Evolutionary conservation across 2,113 vertebrate genomes (phyloP).

Genomic region (Antechinus flavipes): DNA sequence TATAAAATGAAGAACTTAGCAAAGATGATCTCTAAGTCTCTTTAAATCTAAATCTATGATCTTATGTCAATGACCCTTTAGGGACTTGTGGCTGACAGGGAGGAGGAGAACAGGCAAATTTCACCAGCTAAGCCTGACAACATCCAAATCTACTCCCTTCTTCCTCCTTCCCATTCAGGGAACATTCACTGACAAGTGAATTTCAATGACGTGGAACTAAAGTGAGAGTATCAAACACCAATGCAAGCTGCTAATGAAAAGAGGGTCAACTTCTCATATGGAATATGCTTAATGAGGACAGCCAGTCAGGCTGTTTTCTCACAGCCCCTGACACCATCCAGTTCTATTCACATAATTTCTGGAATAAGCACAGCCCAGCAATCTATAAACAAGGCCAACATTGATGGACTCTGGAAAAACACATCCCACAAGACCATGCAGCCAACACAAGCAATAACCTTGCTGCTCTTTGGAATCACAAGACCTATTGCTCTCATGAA

Average conservation of each 20-base stretch:
- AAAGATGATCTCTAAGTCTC: not conserved
- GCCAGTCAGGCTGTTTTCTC: conserved; percentile 8
- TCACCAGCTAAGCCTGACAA: not conserved
- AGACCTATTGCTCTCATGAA: conserved; percentile 63
- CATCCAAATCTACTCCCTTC: not conserved
- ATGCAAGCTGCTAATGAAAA: not conserved
- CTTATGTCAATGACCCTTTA: not conserved
- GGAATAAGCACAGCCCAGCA: conserved; percentile 26
- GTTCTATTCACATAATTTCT: not conserved
- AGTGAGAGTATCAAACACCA: not conserved
- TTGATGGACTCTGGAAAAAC: conserved; percentile 42
- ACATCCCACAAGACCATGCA: not conserved
- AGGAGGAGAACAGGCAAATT: not conserved
- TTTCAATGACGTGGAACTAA: not conserved
- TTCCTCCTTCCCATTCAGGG: not conserved
- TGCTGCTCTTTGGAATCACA: conserved; percentile 67
- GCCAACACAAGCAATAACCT: conserved; percentile 58
- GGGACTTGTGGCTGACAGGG: not conserved
- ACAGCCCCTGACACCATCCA: not conserved
- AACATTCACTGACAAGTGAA: not conserved
- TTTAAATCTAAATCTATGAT: not conserved
- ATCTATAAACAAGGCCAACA: conserved; percentile 57
- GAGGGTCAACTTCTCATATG: not conserved
- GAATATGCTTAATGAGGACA: not conserved
- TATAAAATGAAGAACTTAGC: not conserved